Evolutionary conservation across 2,888 invertebrate species (phyloP).

Genomic region (Osmoderma eremita): DNA sequence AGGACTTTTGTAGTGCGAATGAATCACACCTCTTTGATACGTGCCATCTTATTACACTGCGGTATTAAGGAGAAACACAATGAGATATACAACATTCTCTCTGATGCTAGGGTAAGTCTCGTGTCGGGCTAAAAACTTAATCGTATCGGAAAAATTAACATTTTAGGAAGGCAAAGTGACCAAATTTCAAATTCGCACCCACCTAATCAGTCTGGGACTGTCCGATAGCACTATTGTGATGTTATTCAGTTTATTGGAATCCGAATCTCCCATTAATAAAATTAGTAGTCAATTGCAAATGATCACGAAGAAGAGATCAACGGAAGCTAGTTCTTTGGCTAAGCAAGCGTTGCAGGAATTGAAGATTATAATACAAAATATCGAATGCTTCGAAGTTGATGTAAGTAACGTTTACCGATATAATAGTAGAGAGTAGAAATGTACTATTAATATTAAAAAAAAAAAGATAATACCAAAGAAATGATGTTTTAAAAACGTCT

Average conservation of each 20-base stretch:
- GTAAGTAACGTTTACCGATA: constrained; percentile 62
- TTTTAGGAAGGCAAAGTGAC: constrained; percentile 71
- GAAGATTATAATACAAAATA: constrained; percentile 76
- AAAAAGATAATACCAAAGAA: background rate
- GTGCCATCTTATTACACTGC: constrained; percentile 80
- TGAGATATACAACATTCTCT: constrained; percentile 65
- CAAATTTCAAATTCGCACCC: constrained; percentile 77
- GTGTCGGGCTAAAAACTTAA: too few relatives aligned
- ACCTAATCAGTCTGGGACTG: constrained; percentile 74
- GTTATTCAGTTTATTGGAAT: constrained; percentile 74
- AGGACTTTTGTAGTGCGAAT: constrained; percentile 76
- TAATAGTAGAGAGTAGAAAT: constrained; percentile 1
- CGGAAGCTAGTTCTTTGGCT: constrained; percentile 73
- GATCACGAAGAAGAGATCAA: constrained; percentile 73
- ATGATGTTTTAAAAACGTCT: too few relatives aligned
- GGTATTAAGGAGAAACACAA: constrained; percentile 78
- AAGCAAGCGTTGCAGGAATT: constrained; percentile 79
- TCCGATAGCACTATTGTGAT: constrained; percentile 73
- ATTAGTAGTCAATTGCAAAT: constrained; percentile 70
- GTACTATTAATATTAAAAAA: background rate
- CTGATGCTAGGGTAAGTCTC: constrained; percentile 63
- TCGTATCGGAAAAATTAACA: constrained; percentile 48
- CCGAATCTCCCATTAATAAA: constrained; percentile 72
- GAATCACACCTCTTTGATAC: constrained; percentile 81
- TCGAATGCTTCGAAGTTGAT: constrained; percentile 76